Evolutionary conservation across 2,797 vertebrate genomes (phyloP).

Genomic region (Sebastes jordani): DNA sequence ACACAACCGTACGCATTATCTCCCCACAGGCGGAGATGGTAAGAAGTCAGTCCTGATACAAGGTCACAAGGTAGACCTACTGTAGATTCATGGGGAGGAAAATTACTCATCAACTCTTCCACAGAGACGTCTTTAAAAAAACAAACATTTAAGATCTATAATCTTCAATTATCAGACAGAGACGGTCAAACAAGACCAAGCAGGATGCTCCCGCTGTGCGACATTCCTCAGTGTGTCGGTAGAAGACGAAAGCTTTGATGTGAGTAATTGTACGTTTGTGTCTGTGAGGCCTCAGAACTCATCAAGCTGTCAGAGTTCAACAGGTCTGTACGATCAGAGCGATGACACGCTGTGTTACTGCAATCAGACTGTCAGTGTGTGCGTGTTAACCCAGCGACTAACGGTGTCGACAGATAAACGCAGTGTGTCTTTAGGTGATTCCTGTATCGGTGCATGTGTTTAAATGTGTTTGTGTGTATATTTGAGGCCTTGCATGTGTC

Average conservation of each 20-base stretch:
- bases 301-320: conserved; percentile 44
- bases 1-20: background rate
- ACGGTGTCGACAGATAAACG: background rate
- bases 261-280: conserved; percentile 36
- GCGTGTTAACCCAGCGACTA: background rate
- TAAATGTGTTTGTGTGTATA: background rate
- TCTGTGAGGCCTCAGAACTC: conserved; percentile 10
- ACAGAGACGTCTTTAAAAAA: background rate
- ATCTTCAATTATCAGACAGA: background rate
- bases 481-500: background rate
- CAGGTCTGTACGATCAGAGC: background rate
- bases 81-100: background rate
- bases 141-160: background rate
- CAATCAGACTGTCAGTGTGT: conserved; percentile 6
- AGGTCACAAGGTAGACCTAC: background rate
- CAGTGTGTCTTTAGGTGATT: background rate
- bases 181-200: background rate
- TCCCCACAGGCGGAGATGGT: background rate
- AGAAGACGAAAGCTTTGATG: conserved; percentile 16
- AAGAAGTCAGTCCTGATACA: background rate
- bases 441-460: background rate
- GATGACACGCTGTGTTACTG: conserved; percentile 17
- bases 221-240: background rate
- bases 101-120: background rate
- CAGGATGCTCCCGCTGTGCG: background rate